Percentiles rank a stretch among this genome's conserved stretches.
These are phyloP conservation scores for Zootermopsis nevadensis DNA, from an alignment of 2,888 invertebrate genomes.

Conservation along the genomic window DNA sequence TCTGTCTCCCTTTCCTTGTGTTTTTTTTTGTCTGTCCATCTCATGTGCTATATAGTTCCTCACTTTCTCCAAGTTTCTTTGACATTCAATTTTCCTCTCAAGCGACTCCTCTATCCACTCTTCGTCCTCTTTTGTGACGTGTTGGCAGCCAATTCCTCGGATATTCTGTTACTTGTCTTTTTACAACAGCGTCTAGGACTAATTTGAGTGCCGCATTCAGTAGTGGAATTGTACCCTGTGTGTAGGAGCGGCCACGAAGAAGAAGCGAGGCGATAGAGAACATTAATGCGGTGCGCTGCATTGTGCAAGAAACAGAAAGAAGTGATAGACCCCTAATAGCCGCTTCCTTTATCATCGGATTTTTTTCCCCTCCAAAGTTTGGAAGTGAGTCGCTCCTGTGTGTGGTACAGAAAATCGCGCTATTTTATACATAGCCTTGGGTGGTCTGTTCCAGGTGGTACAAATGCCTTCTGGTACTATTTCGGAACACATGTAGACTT, in stretches of 20 bases:
- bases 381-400: not conserved
- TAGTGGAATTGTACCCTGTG: constrained; percentile 24
- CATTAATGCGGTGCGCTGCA: not conserved
- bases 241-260: constrained; percentile 19
- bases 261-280: constrained; percentile 27
- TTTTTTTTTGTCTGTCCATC: not conserved
- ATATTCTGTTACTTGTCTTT: constrained; percentile 24
- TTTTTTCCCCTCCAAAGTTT: not conserved
- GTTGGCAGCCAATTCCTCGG: constrained; percentile 32
- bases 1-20: not conserved
- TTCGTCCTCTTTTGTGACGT: constrained; percentile 38
- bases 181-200: not conserved
- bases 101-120: not conserved
- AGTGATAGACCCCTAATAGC: constrained; percentile 18
- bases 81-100: constrained; percentile 42
- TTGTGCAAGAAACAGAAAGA: constrained; percentile 19
- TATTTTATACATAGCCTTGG: constrained; percentile 16
- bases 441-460: not conserved
- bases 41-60: constrained; percentile 26
- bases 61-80: constrained; percentile 42
- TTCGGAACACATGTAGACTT: not conserved
- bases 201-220: constrained; percentile 31
- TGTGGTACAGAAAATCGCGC: not conserved
- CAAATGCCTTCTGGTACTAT: not conserved
- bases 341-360: constrained; percentile 11